Conservation (phyloP, 1,140 invertebrate species). For the Aphelinus certus region DNA sequence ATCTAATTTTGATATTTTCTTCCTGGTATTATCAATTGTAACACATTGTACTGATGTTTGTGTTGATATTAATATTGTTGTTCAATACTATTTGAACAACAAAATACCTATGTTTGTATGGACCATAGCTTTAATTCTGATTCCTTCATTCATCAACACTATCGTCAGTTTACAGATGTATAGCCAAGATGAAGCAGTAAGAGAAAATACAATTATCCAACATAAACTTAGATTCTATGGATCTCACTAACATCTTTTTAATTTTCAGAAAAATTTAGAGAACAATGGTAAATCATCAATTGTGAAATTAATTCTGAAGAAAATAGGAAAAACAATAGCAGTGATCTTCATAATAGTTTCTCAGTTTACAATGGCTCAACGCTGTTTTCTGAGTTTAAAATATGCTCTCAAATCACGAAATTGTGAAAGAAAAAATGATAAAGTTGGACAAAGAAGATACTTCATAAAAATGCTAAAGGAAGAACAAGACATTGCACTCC, state of each 20-base stretch:
- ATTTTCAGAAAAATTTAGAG: constrained; percentile 20
- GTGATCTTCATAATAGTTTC: constrained; percentile 60
- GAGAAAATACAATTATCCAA: constrained; percentile 36
- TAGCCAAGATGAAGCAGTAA: constrained; percentile 60
- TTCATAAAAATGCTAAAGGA: constrained; percentile 83
- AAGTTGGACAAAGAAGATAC: constrained; percentile 68
- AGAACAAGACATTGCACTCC: constrained; percentile 84
- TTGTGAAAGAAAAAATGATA: constrained; percentile 61
- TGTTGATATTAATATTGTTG: constrained; percentile 66
- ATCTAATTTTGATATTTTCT: constrained; percentile 62
- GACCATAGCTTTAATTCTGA: constrained; percentile 64
- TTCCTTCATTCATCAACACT: constrained; percentile 68
- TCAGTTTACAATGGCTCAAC: constrained; percentile 67
- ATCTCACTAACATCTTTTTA: constrained; percentile 4
- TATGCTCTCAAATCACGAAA: constrained; percentile 68
- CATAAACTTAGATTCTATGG: constrained; percentile 27
- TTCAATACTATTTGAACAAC: constrained; percentile 57
- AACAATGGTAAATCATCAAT: not conserved
- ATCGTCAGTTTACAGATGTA: constrained; percentile 67
- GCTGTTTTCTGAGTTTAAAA: constrained; percentile 68
- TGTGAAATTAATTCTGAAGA: constrained; percentile 20
- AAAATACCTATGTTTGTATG: constrained; percentile 61
- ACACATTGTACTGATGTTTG: constrained; percentile 65
- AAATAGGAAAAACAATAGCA: constrained; percentile 34
- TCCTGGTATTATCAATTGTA: constrained; percentile 61